phyloP scores from a whole-genome alignment of 2,888 invertebrate genomes.

The Catocala sponsa region DNA sequence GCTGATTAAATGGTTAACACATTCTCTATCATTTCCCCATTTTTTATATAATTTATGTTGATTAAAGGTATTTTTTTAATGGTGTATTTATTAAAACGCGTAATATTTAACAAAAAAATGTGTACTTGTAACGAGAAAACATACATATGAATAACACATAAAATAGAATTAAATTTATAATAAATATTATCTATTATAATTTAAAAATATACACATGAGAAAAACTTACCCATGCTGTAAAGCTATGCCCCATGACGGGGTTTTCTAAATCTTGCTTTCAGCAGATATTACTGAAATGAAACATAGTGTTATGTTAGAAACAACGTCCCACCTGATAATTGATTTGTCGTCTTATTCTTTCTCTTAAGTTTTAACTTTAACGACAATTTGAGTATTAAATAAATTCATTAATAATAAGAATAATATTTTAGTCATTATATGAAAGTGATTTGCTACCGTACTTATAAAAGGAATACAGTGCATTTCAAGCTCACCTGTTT shows the following conservation, averaged over 20 bases:
- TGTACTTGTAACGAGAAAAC: too few species aligned
- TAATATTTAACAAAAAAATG: too few species aligned
- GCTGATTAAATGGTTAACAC: too few species aligned
- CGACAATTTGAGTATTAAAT: too few species aligned
- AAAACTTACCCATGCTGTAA: slow-evolving; percentile 72
- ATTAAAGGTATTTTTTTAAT: too few species aligned
- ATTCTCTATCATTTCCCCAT: not conserved
- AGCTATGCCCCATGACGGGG: slow-evolving; percentile 81
- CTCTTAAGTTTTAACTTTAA: too few species aligned
- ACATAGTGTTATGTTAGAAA: slow-evolving; percentile 6
- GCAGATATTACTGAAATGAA: slow-evolving; percentile 57
- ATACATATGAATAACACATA: too few species aligned
- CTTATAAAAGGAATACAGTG: not conserved
- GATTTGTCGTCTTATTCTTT: too few species aligned
- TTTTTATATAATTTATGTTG: not conserved
- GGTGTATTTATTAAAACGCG: too few species aligned
- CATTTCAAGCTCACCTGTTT: slow-evolving; percentile 43
- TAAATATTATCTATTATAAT: not conserved
- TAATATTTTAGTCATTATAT: too few species aligned
- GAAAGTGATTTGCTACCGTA: too few species aligned
- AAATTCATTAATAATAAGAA: too few species aligned
- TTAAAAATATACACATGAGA: not conserved
- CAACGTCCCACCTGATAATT: not conserved
- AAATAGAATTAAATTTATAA: not conserved
- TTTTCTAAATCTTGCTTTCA: slow-evolving; percentile 49